These are phyloP conservation scores for Mormyrops boulengeri DNA, from an alignment of 2,797 vertebrate genomes.

Conservation along the genomic window DNA sequence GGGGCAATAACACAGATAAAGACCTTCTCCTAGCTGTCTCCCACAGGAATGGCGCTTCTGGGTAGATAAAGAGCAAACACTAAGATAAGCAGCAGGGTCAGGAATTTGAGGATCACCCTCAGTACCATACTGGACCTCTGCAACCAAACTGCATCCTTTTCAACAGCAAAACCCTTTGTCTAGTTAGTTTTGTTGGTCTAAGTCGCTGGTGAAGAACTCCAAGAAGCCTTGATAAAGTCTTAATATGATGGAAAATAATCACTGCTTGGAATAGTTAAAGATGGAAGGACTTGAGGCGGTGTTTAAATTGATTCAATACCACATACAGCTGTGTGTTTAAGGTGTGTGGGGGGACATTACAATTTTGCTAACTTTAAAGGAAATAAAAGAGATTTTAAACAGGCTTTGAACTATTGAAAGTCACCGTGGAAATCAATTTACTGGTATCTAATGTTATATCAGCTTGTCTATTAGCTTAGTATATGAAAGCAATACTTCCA, in stretches of 20 bases:
- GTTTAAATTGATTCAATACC: neutral
- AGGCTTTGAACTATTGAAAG: neutral
- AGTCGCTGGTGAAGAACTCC: neutral
- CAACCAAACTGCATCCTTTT: constrained; percentile 47
- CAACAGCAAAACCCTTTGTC: constrained; percentile 36
- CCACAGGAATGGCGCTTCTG: neutral
- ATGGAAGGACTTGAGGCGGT: neutral
- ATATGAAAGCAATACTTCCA: neutral
- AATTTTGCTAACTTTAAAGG: neutral
- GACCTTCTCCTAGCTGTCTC: neutral
- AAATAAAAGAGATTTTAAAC: neutral
- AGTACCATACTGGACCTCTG: constrained; percentile 48
- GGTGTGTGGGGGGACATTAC: neutral
- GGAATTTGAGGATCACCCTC: constrained; percentile 50
- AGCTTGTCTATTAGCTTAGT: neutral
- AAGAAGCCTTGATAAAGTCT: neutral
- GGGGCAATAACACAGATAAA: neutral
- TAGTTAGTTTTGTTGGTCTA: constrained; percentile 38
- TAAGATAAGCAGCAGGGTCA: constrained; percentile 27
- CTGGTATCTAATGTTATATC: neutral
- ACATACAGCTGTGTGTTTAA: neutral
- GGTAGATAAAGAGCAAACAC: constrained; percentile 5
- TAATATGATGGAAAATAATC: neutral
- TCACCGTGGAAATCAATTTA: neutral
- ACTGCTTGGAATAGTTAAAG: neutral